Evolutionary conservation across 2,113 vertebrate species (phyloP).

Genomic region (Irena cyanogastra): DNA sequence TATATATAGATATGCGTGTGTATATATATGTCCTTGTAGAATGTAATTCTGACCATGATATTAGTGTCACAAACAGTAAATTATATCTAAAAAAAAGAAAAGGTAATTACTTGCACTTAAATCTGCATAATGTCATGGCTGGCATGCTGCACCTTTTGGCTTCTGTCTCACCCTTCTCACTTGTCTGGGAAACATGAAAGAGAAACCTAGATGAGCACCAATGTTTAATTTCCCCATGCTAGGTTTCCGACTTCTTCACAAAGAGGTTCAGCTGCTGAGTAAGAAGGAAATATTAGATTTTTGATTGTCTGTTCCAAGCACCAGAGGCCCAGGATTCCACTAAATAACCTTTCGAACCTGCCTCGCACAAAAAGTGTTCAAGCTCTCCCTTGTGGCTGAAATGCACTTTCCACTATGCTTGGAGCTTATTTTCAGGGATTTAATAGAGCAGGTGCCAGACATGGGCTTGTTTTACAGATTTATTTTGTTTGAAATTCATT

Average conservation of each 20-base stretch:
- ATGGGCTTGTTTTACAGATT: neutral
- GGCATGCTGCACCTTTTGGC: neutral
- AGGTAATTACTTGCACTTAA: neutral
- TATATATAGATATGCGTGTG: neutral
- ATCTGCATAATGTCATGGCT: neutral
- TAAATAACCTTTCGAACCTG: slow-evolving; percentile 8
- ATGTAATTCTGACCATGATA: neutral
- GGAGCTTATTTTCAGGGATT: slow-evolving; percentile 19
- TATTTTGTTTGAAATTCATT: neutral
- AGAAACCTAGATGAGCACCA: neutral
- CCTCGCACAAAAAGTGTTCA: neutral
- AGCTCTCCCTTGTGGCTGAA: neutral
- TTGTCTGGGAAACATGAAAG: neutral
- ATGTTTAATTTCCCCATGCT: slow-evolving; percentile 43
- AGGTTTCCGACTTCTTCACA: slow-evolving; percentile 14
- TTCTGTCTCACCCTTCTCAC: neutral
- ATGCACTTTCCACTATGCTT: neutral
- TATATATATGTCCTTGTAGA: neutral
- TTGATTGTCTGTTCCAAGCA: slow-evolving; percentile 45
- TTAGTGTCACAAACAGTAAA: neutral
- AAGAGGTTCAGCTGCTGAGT: slow-evolving; percentile 29
- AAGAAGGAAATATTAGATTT: slow-evolving; percentile 51
- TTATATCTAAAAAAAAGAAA: neutral
- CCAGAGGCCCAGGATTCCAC: neutral
- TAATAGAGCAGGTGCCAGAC: neutral